phyloP scores from a whole-genome alignment of 2,888 invertebrate genomes.

The Ornithoptera priamus region DNA sequence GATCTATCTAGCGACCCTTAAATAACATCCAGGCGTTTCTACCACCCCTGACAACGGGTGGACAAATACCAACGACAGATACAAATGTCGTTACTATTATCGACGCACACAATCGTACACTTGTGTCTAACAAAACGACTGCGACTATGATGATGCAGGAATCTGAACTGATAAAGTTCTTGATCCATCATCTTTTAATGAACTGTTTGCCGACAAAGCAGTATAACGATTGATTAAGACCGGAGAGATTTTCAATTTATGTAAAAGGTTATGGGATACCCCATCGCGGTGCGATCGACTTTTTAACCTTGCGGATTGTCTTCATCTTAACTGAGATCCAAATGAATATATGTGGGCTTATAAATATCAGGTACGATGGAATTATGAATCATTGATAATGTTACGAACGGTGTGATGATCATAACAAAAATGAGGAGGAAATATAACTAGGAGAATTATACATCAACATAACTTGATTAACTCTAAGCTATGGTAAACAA shows the following conservation, averaged over 20 bases:
- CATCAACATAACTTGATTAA: no score
- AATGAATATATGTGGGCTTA: not conserved
- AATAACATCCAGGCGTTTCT: not conserved
- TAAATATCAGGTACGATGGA: not conserved
- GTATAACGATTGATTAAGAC: not conserved
- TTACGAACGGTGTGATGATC: no score
- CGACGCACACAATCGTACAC: no score
- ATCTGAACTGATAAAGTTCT: not conserved
- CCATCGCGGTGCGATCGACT: not conserved
- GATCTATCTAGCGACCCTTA: not conserved
- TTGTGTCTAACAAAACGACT: no score
- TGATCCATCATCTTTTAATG: not conserved
- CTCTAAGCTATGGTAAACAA: no score
- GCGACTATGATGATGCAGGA: no score
- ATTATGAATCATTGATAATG: not conserved
- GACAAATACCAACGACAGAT: no score
- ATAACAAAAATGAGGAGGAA: no score
- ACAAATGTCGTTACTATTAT: no score
- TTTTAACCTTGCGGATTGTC: not conserved
- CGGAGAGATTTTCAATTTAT: not conserved
- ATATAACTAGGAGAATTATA: no score
- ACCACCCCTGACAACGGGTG: no score
- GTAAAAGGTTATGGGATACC: not conserved
- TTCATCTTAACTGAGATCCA: not conserved
- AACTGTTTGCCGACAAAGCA: not conserved